Conservation (phyloP, 1,140 invertebrate species). For the Popillia japonica region DNA sequence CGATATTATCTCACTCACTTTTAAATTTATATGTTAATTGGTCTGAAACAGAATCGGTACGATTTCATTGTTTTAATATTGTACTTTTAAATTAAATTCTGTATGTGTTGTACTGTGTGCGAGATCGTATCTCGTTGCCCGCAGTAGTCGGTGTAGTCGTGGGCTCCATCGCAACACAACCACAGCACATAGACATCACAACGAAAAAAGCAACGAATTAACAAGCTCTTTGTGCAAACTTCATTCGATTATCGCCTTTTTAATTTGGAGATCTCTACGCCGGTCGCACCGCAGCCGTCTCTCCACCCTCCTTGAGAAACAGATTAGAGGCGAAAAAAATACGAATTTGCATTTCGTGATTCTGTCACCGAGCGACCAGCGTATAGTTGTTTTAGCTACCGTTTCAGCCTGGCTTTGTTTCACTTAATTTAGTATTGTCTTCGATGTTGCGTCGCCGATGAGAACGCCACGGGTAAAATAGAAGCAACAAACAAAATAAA, state of each 20-base stretch:
- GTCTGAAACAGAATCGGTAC: background rate
- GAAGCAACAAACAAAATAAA: too few species aligned
- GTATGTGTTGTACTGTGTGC: background rate
- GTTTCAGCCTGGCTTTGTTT: background rate
- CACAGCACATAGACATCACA: background rate
- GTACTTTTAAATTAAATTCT: slow-evolving; percentile 40
- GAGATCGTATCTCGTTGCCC: slow-evolving; percentile 1
- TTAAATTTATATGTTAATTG: slow-evolving; percentile 20
- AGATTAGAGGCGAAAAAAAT: slow-evolving; percentile 42
- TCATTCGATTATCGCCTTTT: slow-evolving; percentile 42
- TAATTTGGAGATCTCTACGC: slow-evolving; percentile 40
- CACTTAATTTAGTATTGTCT: slow-evolving; percentile 10
- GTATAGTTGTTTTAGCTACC: background rate
- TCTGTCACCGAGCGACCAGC: background rate
- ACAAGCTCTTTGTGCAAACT: slow-evolving; percentile 44
- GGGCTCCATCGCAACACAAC: background rate
- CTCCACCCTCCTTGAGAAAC: background rate
- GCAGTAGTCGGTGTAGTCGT: background rate
- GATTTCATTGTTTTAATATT: slow-evolving; percentile 42
- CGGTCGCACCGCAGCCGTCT: slow-evolving; percentile 10
- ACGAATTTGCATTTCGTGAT: slow-evolving; percentile 43
- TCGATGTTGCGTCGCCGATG: background rate
- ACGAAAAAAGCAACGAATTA: slow-evolving; percentile 41
- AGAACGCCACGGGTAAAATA: background rate
- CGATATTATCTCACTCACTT: background rate